phyloP scores from a whole-genome alignment of 2,797 vertebrate genomes.

The Scyliorhinus canicula region DNA sequence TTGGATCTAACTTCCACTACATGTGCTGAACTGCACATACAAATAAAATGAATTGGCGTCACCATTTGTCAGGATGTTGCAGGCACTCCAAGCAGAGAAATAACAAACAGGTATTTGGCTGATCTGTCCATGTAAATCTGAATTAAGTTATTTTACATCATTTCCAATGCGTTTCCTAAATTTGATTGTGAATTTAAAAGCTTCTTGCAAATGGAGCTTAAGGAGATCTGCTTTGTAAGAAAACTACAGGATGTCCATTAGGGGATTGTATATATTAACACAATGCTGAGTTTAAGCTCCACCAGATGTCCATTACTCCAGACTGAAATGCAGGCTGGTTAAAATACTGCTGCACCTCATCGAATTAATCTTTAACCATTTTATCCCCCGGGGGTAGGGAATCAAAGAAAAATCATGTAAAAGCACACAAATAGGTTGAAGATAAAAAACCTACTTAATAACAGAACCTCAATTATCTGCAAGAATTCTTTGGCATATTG shows the following conservation, averaged over 20 bases:
- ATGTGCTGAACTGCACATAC: neutral
- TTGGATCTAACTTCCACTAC: neutral
- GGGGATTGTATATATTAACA: neutral
- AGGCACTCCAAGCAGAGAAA: neutral
- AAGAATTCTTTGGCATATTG: neutral
- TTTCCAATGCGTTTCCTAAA: neutral
- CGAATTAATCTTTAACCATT: neutral
- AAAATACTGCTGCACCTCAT: neutral
- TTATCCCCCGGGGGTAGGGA: neutral
- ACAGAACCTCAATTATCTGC: neutral
- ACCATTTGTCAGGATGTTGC: neutral
- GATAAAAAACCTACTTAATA: neutral
- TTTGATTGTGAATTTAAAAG: conserved; percentile 5
- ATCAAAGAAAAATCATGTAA: conserved; percentile 35
- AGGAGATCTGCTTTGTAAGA: neutral
- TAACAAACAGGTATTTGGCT: neutral
- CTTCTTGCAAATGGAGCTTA: neutral
- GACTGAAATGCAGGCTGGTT: neutral
- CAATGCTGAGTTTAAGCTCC: neutral
- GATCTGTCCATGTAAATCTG: neutral
- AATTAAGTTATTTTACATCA: neutral
- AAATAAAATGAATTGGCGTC: neutral
- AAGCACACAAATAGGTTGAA: neutral
- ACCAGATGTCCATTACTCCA: neutral
- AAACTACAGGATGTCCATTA: conserved; percentile 1